phyloP scores from a whole-genome alignment of 2,113 vertebrate genomes.

The Aspidoscelis tigris region DNA sequence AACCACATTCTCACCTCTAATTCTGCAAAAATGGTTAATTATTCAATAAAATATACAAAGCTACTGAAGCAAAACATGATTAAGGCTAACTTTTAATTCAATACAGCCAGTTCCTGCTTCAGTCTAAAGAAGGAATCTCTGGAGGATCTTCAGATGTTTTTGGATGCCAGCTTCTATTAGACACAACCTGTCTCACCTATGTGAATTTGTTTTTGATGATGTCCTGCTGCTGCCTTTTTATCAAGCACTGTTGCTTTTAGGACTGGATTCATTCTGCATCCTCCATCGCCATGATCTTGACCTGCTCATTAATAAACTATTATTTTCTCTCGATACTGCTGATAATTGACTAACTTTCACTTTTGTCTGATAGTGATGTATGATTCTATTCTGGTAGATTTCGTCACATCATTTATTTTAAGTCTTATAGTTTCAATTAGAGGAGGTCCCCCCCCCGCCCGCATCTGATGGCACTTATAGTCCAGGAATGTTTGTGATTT shows the following conservation, averaged over 20 bases:
- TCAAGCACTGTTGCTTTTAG: too few species aligned
- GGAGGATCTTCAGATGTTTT: not conserved
- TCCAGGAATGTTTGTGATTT: not conserved
- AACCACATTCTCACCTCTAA: constrained; percentile 20
- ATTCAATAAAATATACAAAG: constrained; percentile 24
- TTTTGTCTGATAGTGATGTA: constrained; percentile 7
- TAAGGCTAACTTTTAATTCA: not conserved
- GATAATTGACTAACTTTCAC: constrained; percentile 13
- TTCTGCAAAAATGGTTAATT: constrained; percentile 15
- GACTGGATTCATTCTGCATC: too few species aligned
- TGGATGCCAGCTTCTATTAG: not conserved
- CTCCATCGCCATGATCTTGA: not conserved
- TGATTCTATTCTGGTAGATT: constrained; percentile 7
- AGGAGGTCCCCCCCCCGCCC: not conserved
- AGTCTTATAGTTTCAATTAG: not conserved
- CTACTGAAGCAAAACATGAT: constrained; percentile 11
- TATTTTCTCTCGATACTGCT: not conserved
- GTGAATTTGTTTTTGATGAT: too few species aligned
- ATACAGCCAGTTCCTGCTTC: not conserved
- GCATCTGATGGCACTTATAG: not conserved
- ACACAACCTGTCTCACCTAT: too few species aligned
- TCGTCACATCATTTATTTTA: constrained; percentile 9
- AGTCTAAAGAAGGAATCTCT: too few species aligned
- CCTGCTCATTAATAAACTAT: constrained; percentile 23
- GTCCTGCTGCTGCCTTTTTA: not conserved